These are phyloP conservation scores for Latrodectus geometricus DNA, from an alignment of 1,140 invertebrate genomes.

Conservation along the genomic window DNA sequence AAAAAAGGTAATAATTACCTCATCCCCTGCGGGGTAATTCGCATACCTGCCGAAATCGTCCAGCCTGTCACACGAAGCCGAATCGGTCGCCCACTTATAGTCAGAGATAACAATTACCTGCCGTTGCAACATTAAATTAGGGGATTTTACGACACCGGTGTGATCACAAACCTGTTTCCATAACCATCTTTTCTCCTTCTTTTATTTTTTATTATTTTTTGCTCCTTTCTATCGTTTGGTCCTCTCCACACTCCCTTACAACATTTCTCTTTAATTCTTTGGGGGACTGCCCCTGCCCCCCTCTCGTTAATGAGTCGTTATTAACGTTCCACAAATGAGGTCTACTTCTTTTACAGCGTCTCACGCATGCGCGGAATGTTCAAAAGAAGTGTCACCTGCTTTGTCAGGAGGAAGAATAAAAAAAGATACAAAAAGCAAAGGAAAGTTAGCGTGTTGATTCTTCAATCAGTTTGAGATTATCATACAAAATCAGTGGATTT, in stretches of 20 bases:
- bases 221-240: too few relatives aligned
- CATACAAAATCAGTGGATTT: background rate
- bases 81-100: conserved; percentile 45
- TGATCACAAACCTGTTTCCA: conserved; percentile 47
- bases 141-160: conserved; percentile 55
- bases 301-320: conserved; percentile 56
- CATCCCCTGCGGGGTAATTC: background rate
- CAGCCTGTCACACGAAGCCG: conserved; percentile 27
- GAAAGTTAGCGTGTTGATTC: background rate
- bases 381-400: conserved; percentile 56
- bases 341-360: background rate
- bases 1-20: background rate
- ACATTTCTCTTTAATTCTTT: background rate
- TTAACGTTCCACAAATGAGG: conserved; percentile 52
- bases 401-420: background rate
- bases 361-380: conserved; percentile 50
- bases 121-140: conserved; percentile 57
- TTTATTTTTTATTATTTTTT: conserved; percentile 8
- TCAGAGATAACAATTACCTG: conserved; percentile 50
- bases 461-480: background rate
- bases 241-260: background rate
- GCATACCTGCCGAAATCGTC: conserved; percentile 45
- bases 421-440: background rate
- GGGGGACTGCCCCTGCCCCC: background rate
- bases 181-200: background rate